phyloP scores from a whole-genome alignment of 37 sponge, comb jelly and placozoan genomes.

The Hexactinellida sp. region DNA sequence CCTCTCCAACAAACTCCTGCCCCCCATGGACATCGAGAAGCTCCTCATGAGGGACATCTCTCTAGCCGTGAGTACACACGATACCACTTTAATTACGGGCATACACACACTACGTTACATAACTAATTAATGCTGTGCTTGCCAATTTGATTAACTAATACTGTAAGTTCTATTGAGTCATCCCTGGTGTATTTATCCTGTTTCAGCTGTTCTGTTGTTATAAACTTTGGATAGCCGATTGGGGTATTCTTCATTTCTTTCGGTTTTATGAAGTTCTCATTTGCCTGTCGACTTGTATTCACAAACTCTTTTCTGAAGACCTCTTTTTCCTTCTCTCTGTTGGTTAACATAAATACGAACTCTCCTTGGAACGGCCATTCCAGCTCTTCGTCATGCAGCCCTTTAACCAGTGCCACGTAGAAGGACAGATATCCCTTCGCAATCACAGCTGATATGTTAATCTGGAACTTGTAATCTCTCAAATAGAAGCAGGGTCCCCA shows the following conservation, averaged over 20 bases:
- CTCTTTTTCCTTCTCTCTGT: not conserved
- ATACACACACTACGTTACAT: not conserved
- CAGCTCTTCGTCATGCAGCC: not conserved
- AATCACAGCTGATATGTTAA: not conserved
- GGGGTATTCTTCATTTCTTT: not conserved
- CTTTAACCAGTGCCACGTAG: not conserved
- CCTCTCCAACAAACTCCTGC: not conserved
- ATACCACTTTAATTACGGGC: not conserved
- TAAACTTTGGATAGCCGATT: not conserved
- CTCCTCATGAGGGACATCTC: not conserved
- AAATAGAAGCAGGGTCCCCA: constrained; percentile 5
- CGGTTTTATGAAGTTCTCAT: not conserved
- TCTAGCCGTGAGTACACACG: not conserved
- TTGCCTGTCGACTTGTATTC: not conserved
- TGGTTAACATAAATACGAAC: not conserved
- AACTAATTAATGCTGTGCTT: too few relatives aligned
- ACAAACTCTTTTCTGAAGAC: not conserved
- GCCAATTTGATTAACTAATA: not conserved
- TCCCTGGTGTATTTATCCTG: not conserved
- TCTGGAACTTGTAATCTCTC: constrained; percentile 4
- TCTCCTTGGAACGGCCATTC: constrained; percentile 8
- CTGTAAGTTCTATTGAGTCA: not conserved
- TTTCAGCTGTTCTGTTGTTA: not conserved
- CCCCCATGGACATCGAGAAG: not conserved
- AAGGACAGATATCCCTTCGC: not conserved